Percentiles rank a stretch among this genome's conserved stretches.
Conservation (phyloP, 2,888 invertebrate species). For the Epinotia bilunana region DNA sequence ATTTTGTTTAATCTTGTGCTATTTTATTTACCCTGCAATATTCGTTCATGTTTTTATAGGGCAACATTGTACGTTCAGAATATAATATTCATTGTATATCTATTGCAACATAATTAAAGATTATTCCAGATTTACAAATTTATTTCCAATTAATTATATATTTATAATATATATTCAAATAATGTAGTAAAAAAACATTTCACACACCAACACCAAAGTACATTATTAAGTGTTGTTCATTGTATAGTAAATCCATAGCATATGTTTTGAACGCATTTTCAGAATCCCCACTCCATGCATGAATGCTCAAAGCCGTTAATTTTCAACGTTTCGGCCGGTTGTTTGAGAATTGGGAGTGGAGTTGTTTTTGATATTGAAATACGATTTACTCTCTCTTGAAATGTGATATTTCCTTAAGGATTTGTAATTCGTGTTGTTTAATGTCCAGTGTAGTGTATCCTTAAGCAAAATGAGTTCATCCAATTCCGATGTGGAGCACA, state of each 20-base stretch:
- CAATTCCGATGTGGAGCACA: conserved; percentile 71
- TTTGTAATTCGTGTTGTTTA: conserved; percentile 46
- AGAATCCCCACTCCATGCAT: conserved; percentile 20
- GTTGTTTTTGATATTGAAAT: conserved; percentile 24
- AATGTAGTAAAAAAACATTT: too few species aligned
- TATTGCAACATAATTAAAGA: too few species aligned
- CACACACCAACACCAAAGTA: too few species aligned
- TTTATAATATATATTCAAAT: too few species aligned
- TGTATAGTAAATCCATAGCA: background rate
- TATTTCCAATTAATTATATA: too few species aligned
- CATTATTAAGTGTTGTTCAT: background rate
- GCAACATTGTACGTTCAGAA: conserved; percentile 26
- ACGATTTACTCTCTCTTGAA: conserved; percentile 43
- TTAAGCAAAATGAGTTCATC: conserved; percentile 73
- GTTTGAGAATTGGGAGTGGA: conserved; percentile 31
- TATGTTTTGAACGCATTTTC: conserved; percentile 26
- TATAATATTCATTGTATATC: background rate
- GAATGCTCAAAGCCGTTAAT: conserved; percentile 40
- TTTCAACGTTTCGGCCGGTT: conserved; percentile 42
- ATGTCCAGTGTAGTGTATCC: conserved; percentile 40
- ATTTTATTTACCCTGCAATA: background rate
- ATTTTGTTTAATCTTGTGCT: background rate
- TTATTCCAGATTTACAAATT: too few species aligned
- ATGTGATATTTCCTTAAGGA: conserved; percentile 47
- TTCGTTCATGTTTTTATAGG: background rate